phyloP scores from a whole-genome alignment of 2,113 vertebrate genomes.

The Pangasianodon gigas region DNA sequence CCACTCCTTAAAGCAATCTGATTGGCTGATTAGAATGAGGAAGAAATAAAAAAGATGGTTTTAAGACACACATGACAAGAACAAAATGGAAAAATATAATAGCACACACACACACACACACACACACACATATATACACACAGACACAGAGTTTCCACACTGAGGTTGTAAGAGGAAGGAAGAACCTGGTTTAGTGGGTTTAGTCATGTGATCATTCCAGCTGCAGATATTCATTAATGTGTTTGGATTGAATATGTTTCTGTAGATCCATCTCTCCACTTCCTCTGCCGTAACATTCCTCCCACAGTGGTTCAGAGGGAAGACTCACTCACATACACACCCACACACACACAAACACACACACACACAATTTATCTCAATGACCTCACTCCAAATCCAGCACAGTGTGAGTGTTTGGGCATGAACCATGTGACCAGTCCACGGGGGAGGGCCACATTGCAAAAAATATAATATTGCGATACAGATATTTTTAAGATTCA shows the following conservation, averaged over 20 bases:
- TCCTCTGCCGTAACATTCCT: slow-evolving; percentile 13
- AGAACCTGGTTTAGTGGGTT: slow-evolving; percentile 21
- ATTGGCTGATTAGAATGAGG: slow-evolving; percentile 41
- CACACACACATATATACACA: slow-evolving; percentile 16
- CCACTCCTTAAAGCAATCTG: slow-evolving; percentile 15
- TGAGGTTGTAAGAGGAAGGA: slow-evolving; percentile 46
- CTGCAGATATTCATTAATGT: slow-evolving; percentile 3
- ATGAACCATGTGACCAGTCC: background rate
- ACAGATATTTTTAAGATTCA: background rate
- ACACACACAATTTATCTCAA: background rate
- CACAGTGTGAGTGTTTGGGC: background rate
- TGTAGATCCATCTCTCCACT: background rate
- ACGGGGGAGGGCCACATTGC: background rate
- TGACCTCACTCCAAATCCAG: background rate
- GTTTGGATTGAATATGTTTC: background rate
- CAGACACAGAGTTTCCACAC: slow-evolving; percentile 50
- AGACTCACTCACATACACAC: background rate
- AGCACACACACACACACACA: background rate
- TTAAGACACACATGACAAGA: slow-evolving; percentile 26
- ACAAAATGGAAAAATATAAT: slow-evolving; percentile 40
- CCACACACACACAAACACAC: background rate
- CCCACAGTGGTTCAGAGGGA: background rate
- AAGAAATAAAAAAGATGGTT: slow-evolving; percentile 21
- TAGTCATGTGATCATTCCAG: slow-evolving; percentile 57
- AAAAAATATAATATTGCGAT: background rate